Evolutionary conservation across 1,140 invertebrate species (phyloP).

Genomic region (Teleopsis dalmanni): DNA sequence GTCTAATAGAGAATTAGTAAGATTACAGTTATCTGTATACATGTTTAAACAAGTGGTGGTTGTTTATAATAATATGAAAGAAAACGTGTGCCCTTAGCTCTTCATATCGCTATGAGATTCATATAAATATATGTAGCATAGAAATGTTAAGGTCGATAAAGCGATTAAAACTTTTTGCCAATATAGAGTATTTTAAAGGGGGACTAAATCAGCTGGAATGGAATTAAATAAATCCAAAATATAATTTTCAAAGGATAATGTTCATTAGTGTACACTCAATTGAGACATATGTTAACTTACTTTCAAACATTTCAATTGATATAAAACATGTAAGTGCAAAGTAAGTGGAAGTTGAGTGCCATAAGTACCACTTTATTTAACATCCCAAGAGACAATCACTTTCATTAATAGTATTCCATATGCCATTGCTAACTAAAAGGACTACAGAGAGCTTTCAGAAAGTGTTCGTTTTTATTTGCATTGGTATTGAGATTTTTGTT

Average conservation of each 20-base stretch:
- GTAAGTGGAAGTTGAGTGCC: conserved; percentile 17
- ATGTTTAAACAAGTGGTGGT: no score
- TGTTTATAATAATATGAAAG: no score
- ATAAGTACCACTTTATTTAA: conserved; percentile 36
- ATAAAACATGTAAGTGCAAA: not conserved
- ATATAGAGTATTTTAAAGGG: no score
- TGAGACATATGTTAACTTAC: conserved; percentile 36
- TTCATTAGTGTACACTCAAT: conserved; percentile 27
- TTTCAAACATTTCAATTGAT: not conserved
- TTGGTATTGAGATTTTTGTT: no score
- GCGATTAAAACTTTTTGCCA: no score
- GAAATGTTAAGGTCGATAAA: no score
- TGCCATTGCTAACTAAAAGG: not conserved
- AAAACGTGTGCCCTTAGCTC: no score
- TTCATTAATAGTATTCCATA: not conserved
- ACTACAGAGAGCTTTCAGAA: no score
- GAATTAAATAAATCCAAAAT: conserved; percentile 26
- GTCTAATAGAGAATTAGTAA: no score
- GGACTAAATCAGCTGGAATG: conserved; percentile 21
- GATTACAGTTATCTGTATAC: no score
- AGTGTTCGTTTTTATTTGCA: not conserved
- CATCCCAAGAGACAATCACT: conserved; percentile 22
- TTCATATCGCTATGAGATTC: no score
- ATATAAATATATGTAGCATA: no score
- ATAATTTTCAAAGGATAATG: not conserved